Percentiles rank a stretch among this genome's conserved stretches.
Conservation (phyloP, 2,797 vertebrate genomes). For the Bradypodion ventrale region DNA sequence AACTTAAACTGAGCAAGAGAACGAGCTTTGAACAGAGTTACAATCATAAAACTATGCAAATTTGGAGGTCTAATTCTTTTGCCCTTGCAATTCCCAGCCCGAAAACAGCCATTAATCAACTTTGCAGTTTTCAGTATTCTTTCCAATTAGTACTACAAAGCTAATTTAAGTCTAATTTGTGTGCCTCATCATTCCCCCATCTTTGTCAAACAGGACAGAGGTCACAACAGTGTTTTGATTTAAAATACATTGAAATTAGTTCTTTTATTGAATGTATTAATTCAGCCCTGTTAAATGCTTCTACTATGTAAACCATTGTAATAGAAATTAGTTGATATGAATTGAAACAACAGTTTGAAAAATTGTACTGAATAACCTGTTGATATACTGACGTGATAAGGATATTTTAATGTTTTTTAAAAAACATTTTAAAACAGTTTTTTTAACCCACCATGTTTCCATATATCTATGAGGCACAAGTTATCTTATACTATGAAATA, state of each 20-base stretch:
- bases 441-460: too few species aligned
- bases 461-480: too few species aligned
- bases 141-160: constrained; percentile 51
- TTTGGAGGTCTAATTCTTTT: constrained; percentile 52
- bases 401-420: too few species aligned
- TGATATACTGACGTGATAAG: background rate
- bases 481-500: constrained; percentile 30
- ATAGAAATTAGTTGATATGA: constrained; percentile 44
- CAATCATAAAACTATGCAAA: constrained; percentile 54
- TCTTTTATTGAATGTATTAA: constrained; percentile 20
- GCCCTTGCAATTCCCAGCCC: constrained; percentile 32
- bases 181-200: background rate
- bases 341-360: constrained; percentile 18
- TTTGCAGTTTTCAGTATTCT: constrained; percentile 36
- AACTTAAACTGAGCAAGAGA: background rate
- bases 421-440: too few species aligned
- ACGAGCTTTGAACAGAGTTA: constrained; percentile 23
- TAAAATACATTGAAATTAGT: constrained; percentile 24
- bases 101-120: constrained; percentile 57
- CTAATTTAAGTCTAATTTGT: constrained; percentile 36
- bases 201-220: background rate
- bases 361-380: constrained; percentile 33
- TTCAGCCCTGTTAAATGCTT: constrained; percentile 42
- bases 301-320: constrained; percentile 31
- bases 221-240: constrained; percentile 31